Conservation (phyloP, 2,888 invertebrate genomes). For the Drosophila testacea region DNA sequence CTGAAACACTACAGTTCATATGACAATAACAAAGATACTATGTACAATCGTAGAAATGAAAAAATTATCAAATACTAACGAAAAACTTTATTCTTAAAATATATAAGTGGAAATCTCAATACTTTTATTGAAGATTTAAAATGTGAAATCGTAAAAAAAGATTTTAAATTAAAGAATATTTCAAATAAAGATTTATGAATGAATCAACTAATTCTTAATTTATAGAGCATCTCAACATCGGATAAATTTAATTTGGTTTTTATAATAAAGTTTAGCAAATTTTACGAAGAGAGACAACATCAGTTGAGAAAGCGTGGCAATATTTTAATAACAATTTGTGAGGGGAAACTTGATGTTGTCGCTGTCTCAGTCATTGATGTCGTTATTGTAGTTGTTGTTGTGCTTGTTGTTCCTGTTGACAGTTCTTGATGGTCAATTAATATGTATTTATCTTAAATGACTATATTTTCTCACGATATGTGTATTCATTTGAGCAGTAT, state of each 20-base stretch:
- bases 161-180: neutral
- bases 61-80: too few relatives aligned
- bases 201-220: neutral
- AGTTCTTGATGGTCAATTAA: conserved; percentile 68
- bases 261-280: conserved; percentile 54
- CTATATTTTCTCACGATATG: conserved; percentile 33
- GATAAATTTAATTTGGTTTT: neutral
- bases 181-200: neutral
- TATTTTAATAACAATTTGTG: conserved; percentile 74
- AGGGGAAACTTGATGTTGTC: conserved; percentile 43
- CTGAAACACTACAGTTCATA: neutral
- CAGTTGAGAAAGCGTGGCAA: conserved; percentile 71
- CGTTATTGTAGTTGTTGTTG: conserved; percentile 32
- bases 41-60: too few relatives aligned
- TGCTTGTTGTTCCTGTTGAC: conserved; percentile 54
- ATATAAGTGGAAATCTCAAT: too few relatives aligned
- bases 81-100: too few relatives aligned
- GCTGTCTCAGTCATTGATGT: conserved; percentile 31
- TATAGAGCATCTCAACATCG: conserved; percentile 36
- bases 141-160: neutral
- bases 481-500: conserved; percentile 19
- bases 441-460: conserved; percentile 58
- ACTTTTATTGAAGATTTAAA: neutral
- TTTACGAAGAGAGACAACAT: conserved; percentile 42
- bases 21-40: neutral